Evolutionary conservation across 2,888 invertebrate genomes (phyloP).

Genomic region (Heliconius ismenius): DNA sequence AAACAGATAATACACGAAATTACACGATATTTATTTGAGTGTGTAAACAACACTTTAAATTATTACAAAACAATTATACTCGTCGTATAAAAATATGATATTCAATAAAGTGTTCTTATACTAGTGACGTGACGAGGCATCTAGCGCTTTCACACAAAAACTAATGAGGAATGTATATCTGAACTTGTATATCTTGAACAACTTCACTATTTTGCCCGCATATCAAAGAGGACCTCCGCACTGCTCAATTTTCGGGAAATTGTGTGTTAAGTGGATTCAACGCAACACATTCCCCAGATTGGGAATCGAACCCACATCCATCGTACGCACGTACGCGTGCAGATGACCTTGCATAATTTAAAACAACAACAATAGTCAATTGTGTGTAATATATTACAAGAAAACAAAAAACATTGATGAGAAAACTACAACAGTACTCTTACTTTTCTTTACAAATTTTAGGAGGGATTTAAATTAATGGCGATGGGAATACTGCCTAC

Average conservation of each 20-base stretch:
- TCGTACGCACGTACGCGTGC: too few relatives aligned
- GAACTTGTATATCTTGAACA: too few relatives aligned
- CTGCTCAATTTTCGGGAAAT: too few relatives aligned
- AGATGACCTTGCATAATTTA: background rate
- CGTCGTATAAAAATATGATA: constrained; percentile 1
- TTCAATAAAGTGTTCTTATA: background rate
- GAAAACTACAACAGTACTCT: background rate
- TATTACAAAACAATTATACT: background rate
- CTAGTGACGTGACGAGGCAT: background rate
- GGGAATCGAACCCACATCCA: background rate
- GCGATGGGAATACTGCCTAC: too few relatives aligned
- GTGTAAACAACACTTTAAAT: background rate
- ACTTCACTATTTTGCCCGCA: background rate
- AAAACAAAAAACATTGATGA: background rate
- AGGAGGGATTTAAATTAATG: background rate
- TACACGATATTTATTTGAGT: background rate
- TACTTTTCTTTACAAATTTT: background rate
- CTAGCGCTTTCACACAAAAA: constrained; percentile 11
- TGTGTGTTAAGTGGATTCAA: background rate
- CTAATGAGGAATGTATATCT: constrained; percentile 14
- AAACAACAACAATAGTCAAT: background rate
- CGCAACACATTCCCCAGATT: background rate
- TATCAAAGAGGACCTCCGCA: background rate
- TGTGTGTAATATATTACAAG: background rate
- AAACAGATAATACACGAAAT: background rate